A percentile compares a stretch with the other conserved stretches of the same genome.
Evolutionary conservation across 2,113 vertebrate species (phyloP).

Genomic region (Pholis gunnellus): DNA sequence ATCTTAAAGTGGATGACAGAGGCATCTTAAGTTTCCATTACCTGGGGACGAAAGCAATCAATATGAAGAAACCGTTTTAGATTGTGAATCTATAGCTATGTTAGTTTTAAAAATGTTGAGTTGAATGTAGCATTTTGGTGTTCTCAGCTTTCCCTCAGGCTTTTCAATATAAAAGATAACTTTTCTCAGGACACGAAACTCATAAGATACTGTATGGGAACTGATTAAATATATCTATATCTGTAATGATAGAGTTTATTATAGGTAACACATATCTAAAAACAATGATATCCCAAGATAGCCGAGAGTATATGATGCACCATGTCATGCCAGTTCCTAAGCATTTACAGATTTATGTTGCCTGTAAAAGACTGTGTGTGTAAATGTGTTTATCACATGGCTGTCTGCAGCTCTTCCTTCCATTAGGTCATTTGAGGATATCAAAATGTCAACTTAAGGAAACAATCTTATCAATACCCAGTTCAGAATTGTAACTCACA

Average conservation of each 20-base stretch:
- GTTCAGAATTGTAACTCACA: neutral
- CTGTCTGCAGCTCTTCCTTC: constrained; percentile 51
- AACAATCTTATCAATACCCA: neutral
- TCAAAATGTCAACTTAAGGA: constrained; percentile 30
- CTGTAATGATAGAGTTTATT: neutral
- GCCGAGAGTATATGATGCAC: neutral
- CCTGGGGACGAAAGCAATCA: constrained; percentile 68
- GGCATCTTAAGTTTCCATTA: constrained; percentile 65
- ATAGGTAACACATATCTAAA: neutral
- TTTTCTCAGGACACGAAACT: neutral
- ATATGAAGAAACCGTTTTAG: constrained; percentile 62
- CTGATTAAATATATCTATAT: no score
- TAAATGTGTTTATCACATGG: constrained; percentile 50
- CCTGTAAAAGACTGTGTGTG: constrained; percentile 1
- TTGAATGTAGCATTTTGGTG: constrained; percentile 17
- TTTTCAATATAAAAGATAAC: neutral
- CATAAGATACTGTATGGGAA: neutral
- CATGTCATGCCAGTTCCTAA: constrained; percentile 11
- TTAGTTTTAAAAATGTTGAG: constrained; percentile 37
- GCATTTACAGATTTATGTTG: constrained; percentile 24
- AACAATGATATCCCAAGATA: constrained; percentile 10
- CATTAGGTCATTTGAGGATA: constrained; percentile 48
- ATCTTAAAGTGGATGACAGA: constrained; percentile 66
- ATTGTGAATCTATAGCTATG: constrained; percentile 33
- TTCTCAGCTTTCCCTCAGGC: neutral